Percentiles rank a stretch among this genome's conserved stretches.
Conservation (phyloP, 2,797 vertebrate genomes). For the Loris lydekkerianus region DNA sequence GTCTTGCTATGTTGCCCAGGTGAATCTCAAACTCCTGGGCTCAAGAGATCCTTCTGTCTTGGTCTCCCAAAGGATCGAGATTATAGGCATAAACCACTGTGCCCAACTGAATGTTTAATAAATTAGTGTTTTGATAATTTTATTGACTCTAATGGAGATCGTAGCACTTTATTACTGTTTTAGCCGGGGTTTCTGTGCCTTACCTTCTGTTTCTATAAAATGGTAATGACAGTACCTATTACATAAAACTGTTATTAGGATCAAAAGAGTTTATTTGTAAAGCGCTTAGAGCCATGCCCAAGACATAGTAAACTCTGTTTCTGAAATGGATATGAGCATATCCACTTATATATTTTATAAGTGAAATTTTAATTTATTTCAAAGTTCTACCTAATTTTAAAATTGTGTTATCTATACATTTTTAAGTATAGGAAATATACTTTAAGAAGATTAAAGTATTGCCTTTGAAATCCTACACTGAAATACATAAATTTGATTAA, state of each 20-base stretch:
- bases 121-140: neutral
- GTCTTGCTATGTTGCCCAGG: neutral
- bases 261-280: neutral
- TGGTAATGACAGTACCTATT: neutral
- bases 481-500: conserved; percentile 19
- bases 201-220: neutral
- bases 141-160: neutral
- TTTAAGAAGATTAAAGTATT: neutral
- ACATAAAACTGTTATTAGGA: neutral
- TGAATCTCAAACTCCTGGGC: neutral
- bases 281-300: neutral
- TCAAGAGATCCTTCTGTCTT: neutral
- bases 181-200: neutral
- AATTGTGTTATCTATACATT: conserved; percentile 7
- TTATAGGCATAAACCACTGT: neutral
- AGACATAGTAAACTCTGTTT: neutral
- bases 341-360: neutral
- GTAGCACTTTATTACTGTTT: neutral
- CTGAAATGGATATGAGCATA: neutral
- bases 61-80: neutral
- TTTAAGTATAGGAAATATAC: neutral
- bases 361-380: neutral
- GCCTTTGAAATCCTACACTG: neutral
- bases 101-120: neutral
- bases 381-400: conserved; percentile 49